Evolutionary conservation across 2,113 vertebrate species (phyloP), one percentile per base, ranked within the genome.

Genomic region (Athene noctua): DNA sequence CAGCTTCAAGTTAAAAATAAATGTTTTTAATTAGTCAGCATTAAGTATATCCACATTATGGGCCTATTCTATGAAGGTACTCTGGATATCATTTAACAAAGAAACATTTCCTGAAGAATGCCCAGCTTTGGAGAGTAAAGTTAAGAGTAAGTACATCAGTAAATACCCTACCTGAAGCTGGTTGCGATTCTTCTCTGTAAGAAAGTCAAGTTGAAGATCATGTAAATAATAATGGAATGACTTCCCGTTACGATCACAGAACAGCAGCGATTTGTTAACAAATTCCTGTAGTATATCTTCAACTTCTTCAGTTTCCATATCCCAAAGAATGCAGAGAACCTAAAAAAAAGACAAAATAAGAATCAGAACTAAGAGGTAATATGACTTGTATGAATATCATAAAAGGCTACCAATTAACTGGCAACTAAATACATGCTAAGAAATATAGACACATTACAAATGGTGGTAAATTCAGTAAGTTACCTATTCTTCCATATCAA

Each of bases 181-280:
- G 42, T 86, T 95, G 73, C 97, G 98, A 96, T 99, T 99, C 95
- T 99, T 98, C 97, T 99, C 99, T 47, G 97, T 98, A 78, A 99
- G 98, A 80, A 99, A 99, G 98, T 99, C 99, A 88, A 99, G 98
- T 88, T 99, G 99, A 44, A 99, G 98, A 96, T 99, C 99, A 42
- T 99, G 99, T 95, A 99, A 98, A 97, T 99, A 99, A 97, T 99
- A 99, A 80, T 97, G 97, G 95, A 98, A 98, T 6, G 99, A 99
- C 63, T 98, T 98, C 91, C 97, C 98, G 93, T 99, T 98, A 61
- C 97, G 98, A 97, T 99, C 99, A 94, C 99, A 98, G 89, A 99
- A 99, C 74, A 99, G 97, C 5, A 99, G 97, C 5, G 99, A 99
- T 92, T 99, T 99, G 97, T 99, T 99, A 82, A 99, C 99, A 97